These are phyloP conservation scores for Lasioglossum lativentre DNA, from an alignment of 2,888 invertebrate species.

Conservation along the genomic window DNA sequence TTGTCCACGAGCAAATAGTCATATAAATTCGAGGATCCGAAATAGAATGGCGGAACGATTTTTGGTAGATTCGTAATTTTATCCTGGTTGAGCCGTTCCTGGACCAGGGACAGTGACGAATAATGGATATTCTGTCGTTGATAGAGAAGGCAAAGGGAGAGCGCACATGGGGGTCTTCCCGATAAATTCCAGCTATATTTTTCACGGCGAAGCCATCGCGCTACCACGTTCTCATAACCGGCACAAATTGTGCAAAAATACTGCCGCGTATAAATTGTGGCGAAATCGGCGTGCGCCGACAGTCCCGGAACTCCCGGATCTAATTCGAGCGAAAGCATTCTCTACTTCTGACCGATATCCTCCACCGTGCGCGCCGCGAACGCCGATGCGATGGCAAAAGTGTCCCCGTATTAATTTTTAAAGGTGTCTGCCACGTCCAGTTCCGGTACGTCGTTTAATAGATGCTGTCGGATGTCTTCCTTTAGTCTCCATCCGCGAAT, in stretches of 20 bases:
- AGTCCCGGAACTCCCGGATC: conserved; percentile 66
- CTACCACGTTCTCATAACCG: conserved; percentile 75
- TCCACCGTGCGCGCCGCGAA: conserved; percentile 43
- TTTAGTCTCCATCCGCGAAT: not conserved
- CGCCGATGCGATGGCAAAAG: conserved; percentile 46
- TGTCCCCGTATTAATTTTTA: conserved; percentile 42
- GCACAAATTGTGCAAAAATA: conserved; percentile 80
- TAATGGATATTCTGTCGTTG: conserved; percentile 66
- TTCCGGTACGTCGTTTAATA: not conserved
- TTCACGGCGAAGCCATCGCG: conserved; percentile 72
- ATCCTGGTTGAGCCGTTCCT: conserved; percentile 55
- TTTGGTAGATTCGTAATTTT: conserved; percentile 55
- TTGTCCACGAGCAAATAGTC: conserved; percentile 22
- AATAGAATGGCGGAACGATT: conserved; percentile 39
- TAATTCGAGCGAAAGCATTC: conserved; percentile 75
- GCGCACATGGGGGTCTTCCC: conserved; percentile 61
- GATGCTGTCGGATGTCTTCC: not conserved
- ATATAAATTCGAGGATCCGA: not conserved
- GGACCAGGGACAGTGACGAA: conserved; percentile 66
- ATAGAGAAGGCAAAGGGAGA: conserved; percentile 53
- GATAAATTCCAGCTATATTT: conserved; percentile 79
- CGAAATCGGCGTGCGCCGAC: conserved; percentile 69
- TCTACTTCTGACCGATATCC: conserved; percentile 62
- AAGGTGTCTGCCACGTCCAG: conserved; percentile 23
- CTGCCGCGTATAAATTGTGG: conserved; percentile 74